Conservation (phyloP, 2,113 vertebrate genomes). For the Phaetusa simplex region DNA sequence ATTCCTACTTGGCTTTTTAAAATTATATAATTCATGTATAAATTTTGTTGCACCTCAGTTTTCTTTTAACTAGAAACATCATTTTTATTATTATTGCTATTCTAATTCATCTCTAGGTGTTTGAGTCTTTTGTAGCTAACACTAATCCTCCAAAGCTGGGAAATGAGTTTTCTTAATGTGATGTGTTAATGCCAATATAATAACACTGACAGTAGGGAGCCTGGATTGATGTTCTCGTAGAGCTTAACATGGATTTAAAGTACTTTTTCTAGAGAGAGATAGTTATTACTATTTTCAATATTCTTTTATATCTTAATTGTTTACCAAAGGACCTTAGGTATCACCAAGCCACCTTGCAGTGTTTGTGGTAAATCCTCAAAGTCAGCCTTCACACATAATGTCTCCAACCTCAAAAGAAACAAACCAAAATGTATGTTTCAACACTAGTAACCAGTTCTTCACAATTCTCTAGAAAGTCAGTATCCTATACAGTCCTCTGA, state of each 20-base stretch:
- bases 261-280: neutral
- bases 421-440: neutral
- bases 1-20: neutral
- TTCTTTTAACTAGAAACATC: neutral
- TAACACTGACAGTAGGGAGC: neutral
- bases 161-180: slow-evolving; percentile 11
- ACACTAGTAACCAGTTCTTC: neutral
- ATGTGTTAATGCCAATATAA: neutral
- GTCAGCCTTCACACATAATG: neutral
- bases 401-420: neutral
- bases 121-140: neutral
- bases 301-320: neutral
- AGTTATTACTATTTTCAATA: neutral
- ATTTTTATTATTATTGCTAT: neutral
- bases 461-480: neutral
- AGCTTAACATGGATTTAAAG: slow-evolving; percentile 2
- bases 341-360: neutral
- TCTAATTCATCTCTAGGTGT: neutral
- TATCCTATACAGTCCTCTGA: neutral
- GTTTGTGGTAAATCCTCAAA: neutral
- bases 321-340: neutral
- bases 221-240: neutral
- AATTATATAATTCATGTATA: neutral
- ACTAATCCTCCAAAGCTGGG: neutral
- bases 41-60: neutral